Evolutionary conservation across 2,888 invertebrate genomes (phyloP).

Genomic region (Cenopis cana): DNA sequence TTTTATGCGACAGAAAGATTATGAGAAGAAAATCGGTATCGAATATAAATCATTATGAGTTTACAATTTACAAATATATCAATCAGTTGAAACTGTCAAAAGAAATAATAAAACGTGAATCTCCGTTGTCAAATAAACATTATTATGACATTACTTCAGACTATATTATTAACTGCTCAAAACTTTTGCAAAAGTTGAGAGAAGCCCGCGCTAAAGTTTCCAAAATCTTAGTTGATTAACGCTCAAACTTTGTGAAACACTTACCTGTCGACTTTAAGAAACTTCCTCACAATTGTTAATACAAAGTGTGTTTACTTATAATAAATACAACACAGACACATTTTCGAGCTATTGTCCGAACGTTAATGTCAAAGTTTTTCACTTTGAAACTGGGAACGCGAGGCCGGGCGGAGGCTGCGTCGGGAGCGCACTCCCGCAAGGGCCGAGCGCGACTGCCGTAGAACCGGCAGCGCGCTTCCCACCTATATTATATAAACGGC

Average conservation of each 20-base stretch:
- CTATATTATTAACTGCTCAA: slow-evolving; percentile 21
- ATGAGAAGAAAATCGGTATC: not conserved
- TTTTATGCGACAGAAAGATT: not conserved
- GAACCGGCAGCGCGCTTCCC: slow-evolving; percentile 65
- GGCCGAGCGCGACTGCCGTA: slow-evolving; percentile 75
- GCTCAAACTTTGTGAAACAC: slow-evolving; percentile 44
- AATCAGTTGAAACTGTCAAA: too few species aligned
- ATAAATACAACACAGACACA: slow-evolving; percentile 42
- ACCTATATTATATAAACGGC: slow-evolving; percentile 80
- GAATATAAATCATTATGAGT: not conserved
- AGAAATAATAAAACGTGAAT: slow-evolving; percentile 3
- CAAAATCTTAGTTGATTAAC: slow-evolving; percentile 39
- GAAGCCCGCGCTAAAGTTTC: slow-evolving; percentile 13
- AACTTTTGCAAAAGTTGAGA: slow-evolving; percentile 33
- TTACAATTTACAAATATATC: not conserved
- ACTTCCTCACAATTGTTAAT: slow-evolving; percentile 43
- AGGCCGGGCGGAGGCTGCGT: slow-evolving; percentile 49
- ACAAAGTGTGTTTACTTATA: slow-evolving; percentile 39
- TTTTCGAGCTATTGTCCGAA: slow-evolving; percentile 11
- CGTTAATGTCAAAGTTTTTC: slow-evolving; percentile 35
- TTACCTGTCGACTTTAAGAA: slow-evolving; percentile 46
- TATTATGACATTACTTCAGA: slow-evolving; percentile 12
- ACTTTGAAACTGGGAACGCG: slow-evolving; percentile 34
- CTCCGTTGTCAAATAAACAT: slow-evolving; percentile 6
- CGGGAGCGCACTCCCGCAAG: slow-evolving; percentile 57